Evolutionary conservation across 2,113 vertebrate genomes (phyloP).

Genomic region (Grus americana): DNA sequence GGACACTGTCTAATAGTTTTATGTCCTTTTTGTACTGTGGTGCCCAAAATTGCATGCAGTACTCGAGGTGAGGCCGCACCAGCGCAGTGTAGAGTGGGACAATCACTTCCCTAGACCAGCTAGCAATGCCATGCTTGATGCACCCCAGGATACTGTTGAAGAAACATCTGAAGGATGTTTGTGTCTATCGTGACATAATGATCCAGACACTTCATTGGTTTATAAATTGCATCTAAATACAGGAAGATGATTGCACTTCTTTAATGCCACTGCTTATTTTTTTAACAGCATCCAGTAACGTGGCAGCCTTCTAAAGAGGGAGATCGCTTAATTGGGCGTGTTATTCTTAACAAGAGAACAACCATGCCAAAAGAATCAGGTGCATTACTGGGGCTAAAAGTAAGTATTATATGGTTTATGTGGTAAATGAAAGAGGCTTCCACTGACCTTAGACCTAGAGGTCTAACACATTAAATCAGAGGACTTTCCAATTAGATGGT

Average conservation of each 20-base stretch:
- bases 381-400: constrained; percentile 93
- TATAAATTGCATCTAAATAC: neutral
- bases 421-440: neutral
- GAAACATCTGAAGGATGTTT: neutral
- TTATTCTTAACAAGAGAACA: constrained; percentile 96
- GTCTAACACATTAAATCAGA: neutral
- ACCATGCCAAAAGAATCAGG: constrained; percentile 96
- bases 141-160: too few relatives aligned
- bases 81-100: too few relatives aligned
- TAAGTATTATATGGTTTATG: constrained; percentile 64
- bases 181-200: neutral
- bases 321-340: constrained; percentile 95
- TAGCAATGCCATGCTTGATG: too few relatives aligned
- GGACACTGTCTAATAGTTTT: too few relatives aligned
- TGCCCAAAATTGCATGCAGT: too few relatives aligned
- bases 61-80: too few relatives aligned
- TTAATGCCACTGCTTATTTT: neutral
- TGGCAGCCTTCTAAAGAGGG: constrained; percentile 99
- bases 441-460: neutral
- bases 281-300: constrained; percentile 91
- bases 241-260: neutral
- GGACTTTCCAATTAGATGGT: neutral
- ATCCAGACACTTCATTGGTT: neutral
- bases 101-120: too few relatives aligned
- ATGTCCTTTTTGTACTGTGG: too few relatives aligned